Conservation (phyloP, 1,140 invertebrate genomes). For the Micrasema longulum region DNA sequence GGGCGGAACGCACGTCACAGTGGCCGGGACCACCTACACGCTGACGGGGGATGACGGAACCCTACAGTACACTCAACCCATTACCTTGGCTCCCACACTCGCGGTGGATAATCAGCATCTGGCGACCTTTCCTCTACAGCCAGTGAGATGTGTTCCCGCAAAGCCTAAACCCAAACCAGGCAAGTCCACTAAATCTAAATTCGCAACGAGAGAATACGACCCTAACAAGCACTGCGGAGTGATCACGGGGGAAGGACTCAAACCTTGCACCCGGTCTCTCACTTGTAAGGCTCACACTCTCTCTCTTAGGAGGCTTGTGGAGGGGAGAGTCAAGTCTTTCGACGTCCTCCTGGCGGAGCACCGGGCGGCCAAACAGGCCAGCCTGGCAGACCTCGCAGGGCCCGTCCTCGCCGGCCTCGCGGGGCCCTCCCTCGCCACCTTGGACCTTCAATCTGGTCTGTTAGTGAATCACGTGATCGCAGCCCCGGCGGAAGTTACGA, state of each 20-base stretch:
- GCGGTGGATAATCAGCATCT: slow-evolving; percentile 58
- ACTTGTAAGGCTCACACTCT: slow-evolving; percentile 88
- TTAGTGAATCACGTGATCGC: no score
- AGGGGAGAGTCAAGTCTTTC: slow-evolving; percentile 80
- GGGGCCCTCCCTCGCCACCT: no score
- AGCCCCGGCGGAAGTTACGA: background rate
- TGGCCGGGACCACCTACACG: slow-evolving; percentile 55
- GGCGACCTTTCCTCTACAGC: slow-evolving; percentile 51
- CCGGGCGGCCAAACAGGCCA: slow-evolving; percentile 72
- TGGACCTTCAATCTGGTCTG: no score
- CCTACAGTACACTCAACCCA: slow-evolving; percentile 60
- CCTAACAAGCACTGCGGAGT: slow-evolving; percentile 87
- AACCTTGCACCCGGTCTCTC: slow-evolving; percentile 83
- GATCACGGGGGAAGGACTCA: slow-evolving; percentile 73
- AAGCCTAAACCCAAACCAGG: slow-evolving; percentile 66
- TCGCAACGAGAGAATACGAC: slow-evolving; percentile 81
- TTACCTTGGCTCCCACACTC: slow-evolving; percentile 56
- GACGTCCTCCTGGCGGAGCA: slow-evolving; percentile 84
- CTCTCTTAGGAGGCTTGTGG: slow-evolving; percentile 78
- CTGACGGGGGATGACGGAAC: slow-evolving; percentile 60
- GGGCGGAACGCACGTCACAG: slow-evolving; percentile 51
- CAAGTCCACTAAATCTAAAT: slow-evolving; percentile 66
- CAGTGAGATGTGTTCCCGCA: slow-evolving; percentile 54
- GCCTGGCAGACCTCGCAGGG: background rate
- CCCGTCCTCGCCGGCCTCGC: no score